These are phyloP conservation scores for Tiaroga cobitis DNA, from an alignment of 2,797 vertebrate species.

Conservation along the genomic window DNA sequence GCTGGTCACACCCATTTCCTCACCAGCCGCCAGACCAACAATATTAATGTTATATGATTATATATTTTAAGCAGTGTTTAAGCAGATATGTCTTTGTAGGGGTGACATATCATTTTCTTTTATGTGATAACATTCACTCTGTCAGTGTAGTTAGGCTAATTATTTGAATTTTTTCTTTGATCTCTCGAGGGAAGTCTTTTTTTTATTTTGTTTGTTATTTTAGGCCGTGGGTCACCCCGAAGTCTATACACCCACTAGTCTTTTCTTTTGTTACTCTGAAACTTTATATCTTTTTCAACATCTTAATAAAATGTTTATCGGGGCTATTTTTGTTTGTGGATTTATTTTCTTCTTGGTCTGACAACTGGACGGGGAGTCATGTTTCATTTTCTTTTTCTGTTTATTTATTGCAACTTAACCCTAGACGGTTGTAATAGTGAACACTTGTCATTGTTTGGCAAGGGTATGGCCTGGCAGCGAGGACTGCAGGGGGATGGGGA, in stretches of 20 bases:
- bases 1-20: neutral
- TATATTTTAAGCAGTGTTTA: neutral
- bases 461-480: constrained; percentile 72
- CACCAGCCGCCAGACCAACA: neutral
- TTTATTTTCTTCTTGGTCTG: neutral
- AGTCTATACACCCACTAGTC: neutral
- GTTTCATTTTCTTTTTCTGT: neutral
- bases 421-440: constrained; percentile 65
- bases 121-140: neutral
- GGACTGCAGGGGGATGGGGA: constrained; percentile 11
- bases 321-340: neutral
- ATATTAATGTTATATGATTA: neutral
- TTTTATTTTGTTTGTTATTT: neutral
- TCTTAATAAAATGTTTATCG: neutral
- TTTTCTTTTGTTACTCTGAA: neutral
- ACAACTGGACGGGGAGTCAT: neutral
- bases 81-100: neutral
- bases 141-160: neutral
- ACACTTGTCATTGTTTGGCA: constrained; percentile 81
- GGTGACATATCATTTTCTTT: neutral
- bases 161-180: neutral
- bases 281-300: neutral
- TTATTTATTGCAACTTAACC: constrained; percentile 57
- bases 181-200: neutral
- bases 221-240: neutral